Evolutionary conservation across 1,140 invertebrate species (phyloP), one percentile per base, ranked within the genome.

Genomic region (Scaptomyza hsui): DNA sequence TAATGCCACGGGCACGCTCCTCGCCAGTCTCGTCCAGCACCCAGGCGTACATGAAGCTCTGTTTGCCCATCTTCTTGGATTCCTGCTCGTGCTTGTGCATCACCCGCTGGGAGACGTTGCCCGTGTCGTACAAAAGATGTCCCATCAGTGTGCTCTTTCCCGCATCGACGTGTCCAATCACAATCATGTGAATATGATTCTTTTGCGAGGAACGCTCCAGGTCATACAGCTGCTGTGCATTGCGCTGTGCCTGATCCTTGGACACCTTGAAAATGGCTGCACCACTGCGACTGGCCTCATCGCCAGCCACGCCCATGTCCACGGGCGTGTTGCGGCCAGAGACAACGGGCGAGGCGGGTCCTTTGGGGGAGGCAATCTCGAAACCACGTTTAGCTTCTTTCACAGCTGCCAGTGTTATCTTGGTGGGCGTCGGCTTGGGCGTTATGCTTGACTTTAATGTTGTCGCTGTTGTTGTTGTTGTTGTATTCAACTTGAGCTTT

Each of bases 1-100:
- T 99, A 29, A 99, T 98, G 53, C 93, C 94, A 57, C 93, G 92
- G 55, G 93, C 95, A 93, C 98, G 94, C 93, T 99, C 98, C 92
- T 99, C 98, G 6, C 97, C 97, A 68, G 98, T 99, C 93, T 99
- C 98, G 93, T 99, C 99, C n/a, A 99, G 92, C 7, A 99, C 97
- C 99, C 99, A 99, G 12, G 99, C 99, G 93, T 97, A 99, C 92
- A 97, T 96, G 89, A 99, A 99, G 44, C 98, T 99, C 75, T 98
- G 97, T 92, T 99, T 99, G 0, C 99, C 99, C 72, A 98, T 92
- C 91, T 99, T 99, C 90, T 97, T 97, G 51, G 98, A 98, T 85
- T 99, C 98, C 89, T 98, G 97, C 91, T 99, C 98, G 94, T 99
- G 98, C 91, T 99, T 99, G 91, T 99, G 98, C 94, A 99, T 97